Evolutionary conservation across 92 coral and sea anemone genomes (phyloP), one percentile per base, ranked within the genome.

Genomic region (Porites divaricata): DNA sequence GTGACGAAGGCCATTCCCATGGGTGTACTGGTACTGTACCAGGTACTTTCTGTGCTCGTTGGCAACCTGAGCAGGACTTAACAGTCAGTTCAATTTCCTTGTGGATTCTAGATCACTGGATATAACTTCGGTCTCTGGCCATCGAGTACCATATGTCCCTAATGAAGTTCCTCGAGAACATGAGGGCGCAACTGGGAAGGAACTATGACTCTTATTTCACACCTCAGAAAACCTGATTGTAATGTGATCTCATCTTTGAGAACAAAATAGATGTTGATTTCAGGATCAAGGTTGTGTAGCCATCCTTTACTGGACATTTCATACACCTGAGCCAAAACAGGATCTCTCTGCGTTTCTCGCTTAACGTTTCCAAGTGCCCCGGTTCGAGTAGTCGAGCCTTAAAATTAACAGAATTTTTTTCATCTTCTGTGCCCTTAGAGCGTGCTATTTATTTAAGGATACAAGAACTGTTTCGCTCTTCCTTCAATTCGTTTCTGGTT

Each of bases 121-220:
- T 62, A 17, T 53, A 63, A 52, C 63, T 8, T 22, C 84, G 23
- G 1, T 76, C 83, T 35, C 77, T 6, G 71, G 80, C 57, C 67
- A 77, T 83, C 90, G 11, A 84, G 25, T 12, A 89, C 75, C 17
- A 76, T 81, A 64, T 80, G 89, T 9, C 87, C 87, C 4, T 24
- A 41, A n/a, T 85, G 88, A 10, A 88, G 71, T 24, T 88, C 88
- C 3, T 70, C 70, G 61, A 88, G 56, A 9, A 88, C 80, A 22
- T 19, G 67, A 5, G 24, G 28, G 22, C 83, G 82, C 81, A 59
- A 41, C 10, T 41, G 2, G 17, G 61, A 48, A 14, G 88, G 88
- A 16, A 62, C 53, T 20, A 63, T 64, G 17, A 57, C 88, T 54
- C 82, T 76, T 16, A 69, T 56, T 23, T 86, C 72, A 81, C 86